Evolutionary conservation across 1,140 invertebrate genomes (phyloP).

Genomic region (Pseudomyrmex concolor): DNA sequence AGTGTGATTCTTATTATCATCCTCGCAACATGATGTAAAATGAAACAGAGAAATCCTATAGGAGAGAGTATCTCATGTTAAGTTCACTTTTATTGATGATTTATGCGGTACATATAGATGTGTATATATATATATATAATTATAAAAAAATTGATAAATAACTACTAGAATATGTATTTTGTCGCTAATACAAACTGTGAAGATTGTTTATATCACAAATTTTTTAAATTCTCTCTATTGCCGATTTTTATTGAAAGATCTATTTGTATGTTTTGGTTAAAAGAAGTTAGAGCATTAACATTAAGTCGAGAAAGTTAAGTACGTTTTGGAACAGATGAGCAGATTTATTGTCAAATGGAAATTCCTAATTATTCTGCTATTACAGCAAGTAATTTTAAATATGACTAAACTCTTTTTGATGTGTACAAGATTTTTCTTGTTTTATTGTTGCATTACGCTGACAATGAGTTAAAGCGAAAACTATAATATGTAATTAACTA

Average conservation of each 20-base stretch:
- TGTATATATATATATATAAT: too few relatives aligned
- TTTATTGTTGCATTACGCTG: not conserved
- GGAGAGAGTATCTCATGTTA: not conserved
- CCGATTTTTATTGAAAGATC: constrained; percentile 33
- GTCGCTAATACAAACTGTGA: too few relatives aligned
- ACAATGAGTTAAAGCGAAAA: constrained; percentile 7
- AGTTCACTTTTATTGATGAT: constrained; percentile 13
- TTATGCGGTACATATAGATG: too few relatives aligned
- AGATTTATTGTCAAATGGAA: constrained; percentile 67
- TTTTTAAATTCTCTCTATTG: constrained; percentile 37
- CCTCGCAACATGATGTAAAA: not conserved
- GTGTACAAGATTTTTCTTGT: constrained; percentile 28
- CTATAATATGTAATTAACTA: not conserved
- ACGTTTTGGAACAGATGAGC: constrained; percentile 57
- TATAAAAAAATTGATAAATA: not conserved
- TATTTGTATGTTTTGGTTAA: constrained; percentile 22
- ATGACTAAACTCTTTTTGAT: constrained; percentile 34
- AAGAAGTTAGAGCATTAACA: constrained; percentile 61
- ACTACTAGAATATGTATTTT: too few relatives aligned
- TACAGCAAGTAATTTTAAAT: constrained; percentile 33
- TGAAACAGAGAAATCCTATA: constrained; percentile 4
- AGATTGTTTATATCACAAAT: not conserved
- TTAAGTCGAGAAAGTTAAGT: constrained; percentile 29
- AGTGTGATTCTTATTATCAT: not conserved
- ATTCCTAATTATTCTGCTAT: constrained; percentile 60